Evolutionary conservation across 2,888 invertebrate genomes (phyloP).

Genomic region (Drosophila planitibia): DNA sequence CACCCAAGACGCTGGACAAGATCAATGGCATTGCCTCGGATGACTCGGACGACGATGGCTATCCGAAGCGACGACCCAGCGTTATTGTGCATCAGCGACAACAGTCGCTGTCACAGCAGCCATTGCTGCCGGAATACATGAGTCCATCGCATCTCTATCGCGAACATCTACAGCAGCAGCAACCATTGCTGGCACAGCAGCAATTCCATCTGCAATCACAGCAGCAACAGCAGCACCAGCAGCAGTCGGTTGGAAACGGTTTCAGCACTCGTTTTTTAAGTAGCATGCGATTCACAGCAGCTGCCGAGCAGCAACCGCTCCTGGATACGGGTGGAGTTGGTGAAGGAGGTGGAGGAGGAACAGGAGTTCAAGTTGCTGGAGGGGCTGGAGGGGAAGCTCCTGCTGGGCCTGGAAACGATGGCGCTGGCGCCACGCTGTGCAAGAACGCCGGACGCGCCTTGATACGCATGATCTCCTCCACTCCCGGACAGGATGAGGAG

Average conservation of each 20-base stretch:
- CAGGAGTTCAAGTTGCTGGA: slow-evolving; percentile 7
- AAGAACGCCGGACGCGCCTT: slow-evolving; percentile 77
- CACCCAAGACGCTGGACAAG: slow-evolving; percentile 83
- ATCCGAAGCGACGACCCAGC: slow-evolving; percentile 78
- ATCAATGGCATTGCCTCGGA: slow-evolving; percentile 84
- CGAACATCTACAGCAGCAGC: slow-evolving; percentile 46
- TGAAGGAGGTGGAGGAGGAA: slow-evolving; percentile 9
- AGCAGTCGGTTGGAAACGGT: slow-evolving; percentile 50
- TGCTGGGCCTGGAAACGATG: slow-evolving; percentile 52
- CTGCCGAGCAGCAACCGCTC: slow-evolving; percentile 65
- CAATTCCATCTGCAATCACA: slow-evolving; percentile 30
- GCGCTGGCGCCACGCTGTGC: slow-evolving; percentile 72
- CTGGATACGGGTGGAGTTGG: slow-evolving; percentile 61
- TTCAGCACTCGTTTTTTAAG: slow-evolving; percentile 41
- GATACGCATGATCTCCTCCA: slow-evolving; percentile 81
- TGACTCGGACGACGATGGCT: slow-evolving; percentile 80
- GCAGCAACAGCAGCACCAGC: slow-evolving; percentile 44
- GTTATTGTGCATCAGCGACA: slow-evolving; percentile 78
- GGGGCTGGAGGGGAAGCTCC: slow-evolving; percentile 3
- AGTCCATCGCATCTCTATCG: slow-evolving; percentile 59
- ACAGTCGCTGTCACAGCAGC: slow-evolving; percentile 67
- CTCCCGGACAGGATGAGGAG: slow-evolving; percentile 69
- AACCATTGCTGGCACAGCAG: slow-evolving; percentile 10
- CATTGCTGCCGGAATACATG: slow-evolving; percentile 63
- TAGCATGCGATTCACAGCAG: slow-evolving; percentile 57